These are phyloP conservation scores for Leptinotarsa haldemani DNA, from an alignment of 2,888 invertebrate genomes.

Conservation along the genomic window DNA sequence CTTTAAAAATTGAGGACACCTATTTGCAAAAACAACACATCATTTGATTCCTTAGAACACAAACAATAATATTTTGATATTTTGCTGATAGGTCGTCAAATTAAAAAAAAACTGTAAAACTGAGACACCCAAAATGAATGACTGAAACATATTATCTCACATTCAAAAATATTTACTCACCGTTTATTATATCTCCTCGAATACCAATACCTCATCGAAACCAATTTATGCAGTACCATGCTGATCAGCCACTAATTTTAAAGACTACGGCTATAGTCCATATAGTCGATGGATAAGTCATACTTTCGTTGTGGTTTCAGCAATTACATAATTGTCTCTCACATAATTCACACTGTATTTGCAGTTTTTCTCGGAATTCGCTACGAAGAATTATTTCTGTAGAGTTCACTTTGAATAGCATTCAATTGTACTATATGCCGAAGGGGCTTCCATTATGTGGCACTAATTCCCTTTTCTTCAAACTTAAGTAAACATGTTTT, in stretches of 20 bases:
- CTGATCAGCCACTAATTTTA: conserved; percentile 37
- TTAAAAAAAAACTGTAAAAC: neutral
- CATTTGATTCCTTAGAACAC: too few relatives aligned
- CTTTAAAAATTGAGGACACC: too few relatives aligned
- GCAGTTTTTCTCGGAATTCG: neutral
- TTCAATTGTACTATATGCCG: neutral
- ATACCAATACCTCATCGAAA: conserved; percentile 63
- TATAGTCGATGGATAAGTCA: conserved; percentile 8
- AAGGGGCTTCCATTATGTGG: neutral
- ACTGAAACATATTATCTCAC: too few relatives aligned
- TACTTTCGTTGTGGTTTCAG: conserved; percentile 10
- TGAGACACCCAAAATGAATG: too few relatives aligned
- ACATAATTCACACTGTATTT: neutral
- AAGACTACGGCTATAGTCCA: neutral
- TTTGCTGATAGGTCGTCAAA: too few relatives aligned
- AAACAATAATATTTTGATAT: too few relatives aligned
- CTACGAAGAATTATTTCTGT: neutral
- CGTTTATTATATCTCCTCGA: conserved; percentile 59
- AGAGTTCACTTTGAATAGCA: neutral
- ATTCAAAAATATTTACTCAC: conserved; percentile 53
- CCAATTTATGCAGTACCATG: conserved; percentile 65
- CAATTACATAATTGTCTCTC: neutral
- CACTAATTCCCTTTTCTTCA: neutral
- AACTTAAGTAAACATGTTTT: neutral
- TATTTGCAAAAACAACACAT: too few relatives aligned